Evolutionary conservation across 2,113 vertebrate genomes (phyloP).

Genomic region (Trichomycterus rosablanca): DNA sequence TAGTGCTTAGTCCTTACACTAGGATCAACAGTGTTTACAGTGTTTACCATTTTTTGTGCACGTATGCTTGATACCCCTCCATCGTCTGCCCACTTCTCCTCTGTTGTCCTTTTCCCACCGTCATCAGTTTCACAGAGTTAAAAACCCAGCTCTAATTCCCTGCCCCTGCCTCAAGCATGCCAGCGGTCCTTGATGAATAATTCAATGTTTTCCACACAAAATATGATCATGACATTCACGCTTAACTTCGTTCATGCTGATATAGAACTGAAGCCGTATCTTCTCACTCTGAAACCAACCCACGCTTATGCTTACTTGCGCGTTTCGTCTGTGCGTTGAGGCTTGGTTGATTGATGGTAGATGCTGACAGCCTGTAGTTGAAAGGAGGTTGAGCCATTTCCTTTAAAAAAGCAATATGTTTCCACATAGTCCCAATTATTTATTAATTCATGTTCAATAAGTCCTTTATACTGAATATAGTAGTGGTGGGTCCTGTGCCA

Average conservation of each 20-base stretch:
- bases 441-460: too few relatives aligned
- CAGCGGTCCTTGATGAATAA: slow-evolving; percentile 19
- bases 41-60: too few relatives aligned
- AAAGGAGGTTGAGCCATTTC: too few relatives aligned
- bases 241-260: background rate
- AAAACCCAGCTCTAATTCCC: slow-evolving; percentile 14
- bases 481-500: too few relatives aligned
- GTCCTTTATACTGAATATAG: too few relatives aligned
- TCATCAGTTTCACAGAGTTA: slow-evolving; percentile 3
- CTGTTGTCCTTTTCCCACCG: background rate
- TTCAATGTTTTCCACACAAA: slow-evolving; percentile 11
- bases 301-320: background rate
- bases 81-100: background rate
- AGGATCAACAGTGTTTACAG: too few relatives aligned
- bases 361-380: too few relatives aligned
- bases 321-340: background rate
- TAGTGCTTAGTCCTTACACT: too few relatives aligned
- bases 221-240: slow-evolving; percentile 9
- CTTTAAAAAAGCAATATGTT: too few relatives aligned
- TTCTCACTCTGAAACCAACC: background rate
- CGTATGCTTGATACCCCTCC: background rate
- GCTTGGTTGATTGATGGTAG: too few relatives aligned
- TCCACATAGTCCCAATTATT: too few relatives aligned
- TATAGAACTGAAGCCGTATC: slow-evolving; percentile 13
- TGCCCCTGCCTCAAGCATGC: background rate